Evolutionary conservation across 2,797 vertebrate species (phyloP).

Genomic region (Yasuhikotakia modesta): DNA sequence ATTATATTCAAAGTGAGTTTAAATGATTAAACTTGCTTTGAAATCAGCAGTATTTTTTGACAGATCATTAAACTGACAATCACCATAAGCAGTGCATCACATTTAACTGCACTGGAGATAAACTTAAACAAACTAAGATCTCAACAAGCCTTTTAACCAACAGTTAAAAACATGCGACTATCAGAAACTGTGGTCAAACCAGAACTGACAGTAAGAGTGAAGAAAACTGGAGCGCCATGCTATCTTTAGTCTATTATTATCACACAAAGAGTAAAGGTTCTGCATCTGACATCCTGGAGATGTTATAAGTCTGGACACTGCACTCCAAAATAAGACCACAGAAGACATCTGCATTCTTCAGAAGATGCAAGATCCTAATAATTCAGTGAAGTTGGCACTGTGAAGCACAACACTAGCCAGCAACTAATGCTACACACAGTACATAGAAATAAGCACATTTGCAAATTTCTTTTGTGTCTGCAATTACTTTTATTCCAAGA

Average conservation of each 20-base stretch:
- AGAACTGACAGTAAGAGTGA: conserved; percentile 5
- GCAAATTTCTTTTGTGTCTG: background rate
- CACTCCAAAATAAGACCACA: conserved; percentile 11
- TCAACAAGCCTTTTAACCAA: background rate
- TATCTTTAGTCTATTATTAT: conserved; percentile 28
- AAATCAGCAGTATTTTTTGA: background rate
- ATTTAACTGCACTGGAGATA: background rate
- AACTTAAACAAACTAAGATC: background rate
- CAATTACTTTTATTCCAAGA: background rate
- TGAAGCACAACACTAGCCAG: background rate
- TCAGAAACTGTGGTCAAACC: conserved; percentile 1
- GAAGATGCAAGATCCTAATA: background rate
- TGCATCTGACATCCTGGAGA: conserved; percentile 29
- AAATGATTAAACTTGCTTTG: background rate
- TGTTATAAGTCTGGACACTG: conserved; percentile 32
- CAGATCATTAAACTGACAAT: background rate
- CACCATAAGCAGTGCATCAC: background rate
- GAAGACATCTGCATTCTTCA: conserved; percentile 25
- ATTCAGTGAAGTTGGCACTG: background rate
- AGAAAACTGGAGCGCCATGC: conserved; percentile 9
- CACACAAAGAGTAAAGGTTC: conserved; percentile 13
- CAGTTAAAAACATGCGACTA: background rate
- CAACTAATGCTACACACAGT: background rate
- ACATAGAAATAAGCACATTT: background rate
- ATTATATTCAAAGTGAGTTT: no score